These are phyloP conservation scores for Latrodectus hesperus DNA, from an alignment of 2,888 invertebrate genomes.

Conservation along the genomic window DNA sequence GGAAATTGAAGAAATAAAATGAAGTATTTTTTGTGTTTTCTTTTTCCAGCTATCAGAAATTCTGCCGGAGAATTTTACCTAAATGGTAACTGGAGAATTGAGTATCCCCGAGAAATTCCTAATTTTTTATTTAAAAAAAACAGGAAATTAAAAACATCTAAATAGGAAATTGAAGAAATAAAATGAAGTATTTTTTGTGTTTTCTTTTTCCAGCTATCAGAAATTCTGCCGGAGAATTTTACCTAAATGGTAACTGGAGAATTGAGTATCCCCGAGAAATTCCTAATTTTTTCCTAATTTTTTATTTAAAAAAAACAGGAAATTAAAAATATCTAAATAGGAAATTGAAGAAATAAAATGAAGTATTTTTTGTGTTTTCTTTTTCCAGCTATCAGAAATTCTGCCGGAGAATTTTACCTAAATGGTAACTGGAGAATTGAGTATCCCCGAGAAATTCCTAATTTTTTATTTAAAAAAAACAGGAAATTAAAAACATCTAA, in stretches of 20 bases:
- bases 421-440: slow-evolving; percentile 97
- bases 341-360: too few relatives aligned
- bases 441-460: slow-evolving; percentile 82
- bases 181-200: too few relatives aligned
- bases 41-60: slow-evolving; percentile 85
- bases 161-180: too few relatives aligned
- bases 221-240: slow-evolving; percentile 87
- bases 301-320: neutral
- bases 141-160: too few relatives aligned
- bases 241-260: slow-evolving; percentile 94
- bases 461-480: neutral
- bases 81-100: slow-evolving; percentile 95
- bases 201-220: slow-evolving; percentile 82
- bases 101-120: slow-evolving; percentile 87
- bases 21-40: too few relatives aligned
- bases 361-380: too few relatives aligned
- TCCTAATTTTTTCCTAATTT: too few relatives aligned
- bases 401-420: slow-evolving; percentile 87
- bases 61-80: slow-evolving; percentile 88
- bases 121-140: neutral
- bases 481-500: too few relatives aligned
- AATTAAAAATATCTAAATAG: too few relatives aligned
- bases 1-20: too few relatives aligned
- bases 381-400: slow-evolving; percentile 86
- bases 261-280: slow-evolving; percentile 90